Conservation (phyloP, 2,888 invertebrate genomes). For the Caenorhabditis sp. region DNA sequence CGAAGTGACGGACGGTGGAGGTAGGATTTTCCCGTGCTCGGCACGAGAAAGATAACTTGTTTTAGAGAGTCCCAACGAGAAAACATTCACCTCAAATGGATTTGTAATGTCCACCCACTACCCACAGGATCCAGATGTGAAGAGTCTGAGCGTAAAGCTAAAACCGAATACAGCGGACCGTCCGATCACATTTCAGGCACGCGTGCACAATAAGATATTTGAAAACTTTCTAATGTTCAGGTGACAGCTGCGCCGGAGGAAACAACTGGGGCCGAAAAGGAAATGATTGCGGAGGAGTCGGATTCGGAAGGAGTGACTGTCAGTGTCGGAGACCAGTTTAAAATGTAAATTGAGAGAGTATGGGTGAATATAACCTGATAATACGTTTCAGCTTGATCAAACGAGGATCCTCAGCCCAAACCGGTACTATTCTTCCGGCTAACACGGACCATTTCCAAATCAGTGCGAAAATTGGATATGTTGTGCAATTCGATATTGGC, state of each 20-base stretch:
- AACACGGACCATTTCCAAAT: neutral
- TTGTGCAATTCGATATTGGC: constrained; percentile 9
- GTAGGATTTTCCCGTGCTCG: neutral
- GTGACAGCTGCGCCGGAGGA: neutral
- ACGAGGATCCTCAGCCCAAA: neutral
- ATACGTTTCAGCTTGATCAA: neutral
- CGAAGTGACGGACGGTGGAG: neutral
- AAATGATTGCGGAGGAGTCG: neutral
- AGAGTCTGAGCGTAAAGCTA: neutral
- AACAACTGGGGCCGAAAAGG: neutral
- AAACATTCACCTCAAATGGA: neutral
- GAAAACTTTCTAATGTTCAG: no score
- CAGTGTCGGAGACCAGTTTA: neutral
- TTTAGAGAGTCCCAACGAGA: neutral
- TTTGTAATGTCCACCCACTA: constrained; percentile 3
- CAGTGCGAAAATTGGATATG: neutral
- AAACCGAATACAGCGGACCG: neutral
- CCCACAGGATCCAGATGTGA: neutral
- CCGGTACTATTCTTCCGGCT: neutral
- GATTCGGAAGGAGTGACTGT: neutral
- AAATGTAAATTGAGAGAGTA: neutral
- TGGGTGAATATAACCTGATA: neutral
- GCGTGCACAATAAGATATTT: neutral
- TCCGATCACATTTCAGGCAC: neutral
- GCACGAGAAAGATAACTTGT: neutral